Evolutionary conservation across 2,888 invertebrate genomes (phyloP), one percentile per base, ranked within the genome.

Genomic region (Coelogynopora nodosa): DNA sequence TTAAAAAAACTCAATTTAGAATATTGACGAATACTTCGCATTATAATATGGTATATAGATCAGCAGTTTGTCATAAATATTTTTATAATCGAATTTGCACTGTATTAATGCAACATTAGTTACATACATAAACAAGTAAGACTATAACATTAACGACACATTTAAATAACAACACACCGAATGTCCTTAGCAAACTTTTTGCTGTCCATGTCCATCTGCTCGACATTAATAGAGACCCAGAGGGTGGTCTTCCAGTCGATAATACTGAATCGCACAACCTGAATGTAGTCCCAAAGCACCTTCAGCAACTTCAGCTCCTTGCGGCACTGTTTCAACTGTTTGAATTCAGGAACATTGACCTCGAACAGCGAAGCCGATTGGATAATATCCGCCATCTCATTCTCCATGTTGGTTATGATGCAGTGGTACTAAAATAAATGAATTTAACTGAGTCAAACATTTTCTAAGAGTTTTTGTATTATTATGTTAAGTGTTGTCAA

Each of bases 141-240:
- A n/a, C n/a, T n/a, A n/a, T n/a, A n/a, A n/a, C n/a, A n/a, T n/a
- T n/a, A n/a, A n/a, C n/a, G n/a, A n/a, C n/a, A n/a, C n/a, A n/a
- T n/a, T n/a, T n/a, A n/a, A n/a, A n/a, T n/a, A n/a, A n/a, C n/a
- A n/a, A 23, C 74, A n/a, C 27, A 74, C 74, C 74, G 89, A 88
- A 92, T 90, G 88, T 91, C 91, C 92, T 98, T 97, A 0, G 97
- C 96, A 92, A 98, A 98, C 91, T 97, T 96, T 91, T 98, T 98
- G 92, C 97, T 97, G 92, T 98, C 97, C 89, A 97, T 96, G 90
- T 98, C 98, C 97, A 98, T 97, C 90, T 97, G 97, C 92, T 98
- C 98, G 67, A 97, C 97, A 90, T 98, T 97, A 88, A 98, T 97
- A 91, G 97, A 96, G 87, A 96, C 94, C 98, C 98, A 98, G 0